Evolutionary conservation across 2,113 vertebrate genomes (phyloP).

Genomic region (Boleophthalmus pectinirostris): DNA sequence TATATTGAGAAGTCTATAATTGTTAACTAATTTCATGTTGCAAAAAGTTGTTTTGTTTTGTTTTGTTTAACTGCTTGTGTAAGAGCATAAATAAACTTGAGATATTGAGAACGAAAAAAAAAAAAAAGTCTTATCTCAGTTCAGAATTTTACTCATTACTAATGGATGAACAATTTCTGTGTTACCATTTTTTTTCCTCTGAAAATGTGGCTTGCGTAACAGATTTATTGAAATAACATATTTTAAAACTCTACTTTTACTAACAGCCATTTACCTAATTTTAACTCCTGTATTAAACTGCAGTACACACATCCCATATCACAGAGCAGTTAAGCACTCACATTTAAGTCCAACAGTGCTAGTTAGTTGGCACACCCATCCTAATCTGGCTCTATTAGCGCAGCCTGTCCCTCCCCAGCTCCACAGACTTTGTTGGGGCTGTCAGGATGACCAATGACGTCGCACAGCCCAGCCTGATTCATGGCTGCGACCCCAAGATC

Average conservation of each 20-base stretch:
- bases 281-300: slow-evolving; percentile 38
- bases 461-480: slow-evolving; percentile 63
- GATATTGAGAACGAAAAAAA: background rate
- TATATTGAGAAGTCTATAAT: background rate
- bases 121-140: no score
- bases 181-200: no score
- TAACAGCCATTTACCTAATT: background rate
- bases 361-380: slow-evolving; percentile 65
- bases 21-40: background rate
- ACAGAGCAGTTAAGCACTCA: slow-evolving; percentile 44
- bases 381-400: slow-evolving; percentile 72
- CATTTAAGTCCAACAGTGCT: slow-evolving; percentile 50
- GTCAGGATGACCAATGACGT: slow-evolving; percentile 80
- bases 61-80: background rate
- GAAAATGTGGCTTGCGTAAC: no score
- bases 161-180: no score
- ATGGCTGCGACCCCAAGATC: slow-evolving; percentile 71
- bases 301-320: slow-evolving; percentile 73
- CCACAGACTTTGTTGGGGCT: slow-evolving; percentile 72
- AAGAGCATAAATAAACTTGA: background rate
- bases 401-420: slow-evolving; percentile 59
- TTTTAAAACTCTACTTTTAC: no score
- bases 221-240: no score
- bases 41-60: background rate
- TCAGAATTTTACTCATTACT: no score